Evolutionary conservation across 2,797 vertebrate genomes (phyloP).

Genomic region (Mus minutoides): DNA sequence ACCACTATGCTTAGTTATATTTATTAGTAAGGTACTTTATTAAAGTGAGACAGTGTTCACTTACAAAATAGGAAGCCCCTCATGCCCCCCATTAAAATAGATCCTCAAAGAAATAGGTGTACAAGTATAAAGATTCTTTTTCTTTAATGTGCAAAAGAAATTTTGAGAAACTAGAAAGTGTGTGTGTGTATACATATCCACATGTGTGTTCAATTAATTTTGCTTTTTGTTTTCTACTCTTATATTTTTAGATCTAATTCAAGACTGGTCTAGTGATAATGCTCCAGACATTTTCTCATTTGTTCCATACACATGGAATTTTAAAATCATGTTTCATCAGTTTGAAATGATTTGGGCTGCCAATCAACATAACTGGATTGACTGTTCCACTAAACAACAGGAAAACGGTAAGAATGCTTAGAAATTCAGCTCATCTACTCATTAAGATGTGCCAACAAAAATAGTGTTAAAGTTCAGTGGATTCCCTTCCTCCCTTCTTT

Average conservation of each 20-base stretch:
- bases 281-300: conserved; percentile 99
- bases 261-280: conserved; percentile 98
- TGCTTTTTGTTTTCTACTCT: conserved; percentile 24
- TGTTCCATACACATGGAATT: conserved; percentile 98
- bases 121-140: conserved; percentile 33
- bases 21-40: not conserved
- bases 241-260: conserved; percentile 93
- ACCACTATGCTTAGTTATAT: not conserved
- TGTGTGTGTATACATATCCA: not conserved
- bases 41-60: conserved; percentile 24
- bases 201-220: conserved; percentile 3
- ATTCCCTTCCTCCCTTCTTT: not conserved
- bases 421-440: not conserved
- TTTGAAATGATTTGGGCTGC: conserved; percentile 99
- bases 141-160: conserved; percentile 37
- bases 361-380: conserved; percentile 99
- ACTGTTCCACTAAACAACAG: conserved; percentile 99
- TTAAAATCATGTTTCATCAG: conserved; percentile 98
- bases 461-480: not conserved
- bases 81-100: not conserved
- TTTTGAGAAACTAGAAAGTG: conserved; percentile 43
- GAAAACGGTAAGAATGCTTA: conserved; percentile 93
- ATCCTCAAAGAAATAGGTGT: not conserved
- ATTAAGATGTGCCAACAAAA: conserved; percentile 26
- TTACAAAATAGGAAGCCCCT: not conserved